A percentile compares a stretch with the other conserved stretches of the same genome.
Evolutionary conservation across 2,888 invertebrate genomes (phyloP).

Genomic region (Holacanthella duospinosa): DNA sequence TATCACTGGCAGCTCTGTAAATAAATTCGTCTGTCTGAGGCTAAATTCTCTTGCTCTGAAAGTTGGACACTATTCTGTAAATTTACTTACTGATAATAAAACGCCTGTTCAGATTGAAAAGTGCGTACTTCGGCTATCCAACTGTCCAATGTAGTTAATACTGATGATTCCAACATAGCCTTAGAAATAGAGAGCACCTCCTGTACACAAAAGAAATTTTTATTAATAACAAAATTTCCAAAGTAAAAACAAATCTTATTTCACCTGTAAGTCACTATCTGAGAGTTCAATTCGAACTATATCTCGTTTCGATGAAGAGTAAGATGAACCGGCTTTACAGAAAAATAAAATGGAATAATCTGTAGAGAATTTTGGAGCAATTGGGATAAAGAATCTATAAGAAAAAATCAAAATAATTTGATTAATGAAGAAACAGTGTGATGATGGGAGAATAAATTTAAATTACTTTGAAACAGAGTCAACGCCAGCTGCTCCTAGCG

Average conservation of each 20-base stretch:
- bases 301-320: conserved; percentile 32
- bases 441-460: neutral
- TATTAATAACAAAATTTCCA: neutral
- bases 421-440: neutral
- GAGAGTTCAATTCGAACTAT: conserved; percentile 53
- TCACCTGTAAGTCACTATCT: conserved; percentile 56
- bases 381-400: neutral
- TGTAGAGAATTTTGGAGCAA: conserved; percentile 15
- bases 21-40: conserved; percentile 47
- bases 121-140: conserved; percentile 32
- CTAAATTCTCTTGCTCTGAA: neutral
- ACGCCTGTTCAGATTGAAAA: conserved; percentile 28
- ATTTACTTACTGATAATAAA: conserved; percentile 25
- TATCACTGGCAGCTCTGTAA: conserved; percentile 90
- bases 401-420: neutral
- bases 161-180: conserved; percentile 24
- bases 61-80: too few relatives aligned
- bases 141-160: conserved; percentile 25
- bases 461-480: neutral
- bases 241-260: neutral
- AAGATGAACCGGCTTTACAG: conserved; percentile 33
- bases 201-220: conserved; percentile 14
- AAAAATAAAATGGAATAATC: conserved; percentile 35
- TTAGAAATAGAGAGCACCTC: conserved; percentile 31
- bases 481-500: conserved; percentile 10